These are phyloP conservation scores for Drosophila cardini DNA, from an alignment of 1,140 invertebrate species.

Conservation along the genomic window DNA sequence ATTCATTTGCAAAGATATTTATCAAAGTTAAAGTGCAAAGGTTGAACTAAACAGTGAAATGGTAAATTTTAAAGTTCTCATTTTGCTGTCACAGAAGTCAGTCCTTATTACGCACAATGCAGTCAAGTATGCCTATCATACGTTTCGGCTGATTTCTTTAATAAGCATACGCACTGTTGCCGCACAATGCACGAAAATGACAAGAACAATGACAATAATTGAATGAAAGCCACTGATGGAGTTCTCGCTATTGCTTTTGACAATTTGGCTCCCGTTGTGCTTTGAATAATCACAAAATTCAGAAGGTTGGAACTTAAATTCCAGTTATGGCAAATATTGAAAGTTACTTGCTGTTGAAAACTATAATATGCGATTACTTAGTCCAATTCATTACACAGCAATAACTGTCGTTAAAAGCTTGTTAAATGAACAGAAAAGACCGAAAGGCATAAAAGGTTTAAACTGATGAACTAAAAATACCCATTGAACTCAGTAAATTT, in stretches of 20 bases:
- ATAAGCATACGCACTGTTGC: conserved; percentile 11
- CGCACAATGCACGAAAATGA: not conserved
- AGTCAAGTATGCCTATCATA: not conserved
- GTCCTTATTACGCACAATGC: not conserved
- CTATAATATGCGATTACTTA: not conserved
- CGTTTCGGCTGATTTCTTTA: conserved; percentile 2
- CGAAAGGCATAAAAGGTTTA: too few species aligned
- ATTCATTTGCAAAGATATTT: too few species aligned
- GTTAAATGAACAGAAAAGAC: too few species aligned
- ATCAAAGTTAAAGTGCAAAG: not conserved
- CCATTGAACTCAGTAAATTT: too few species aligned
- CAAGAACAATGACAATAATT: not conserved
- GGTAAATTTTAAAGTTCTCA: not conserved
- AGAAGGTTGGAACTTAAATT: not conserved
- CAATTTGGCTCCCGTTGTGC: not conserved
- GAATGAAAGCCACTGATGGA: not conserved
- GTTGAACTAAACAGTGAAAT: not conserved
- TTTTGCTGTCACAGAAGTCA: not conserved
- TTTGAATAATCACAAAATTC: not conserved
- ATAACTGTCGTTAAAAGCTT: too few species aligned
- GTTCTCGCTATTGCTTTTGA: not conserved
- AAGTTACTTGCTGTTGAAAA: not conserved
- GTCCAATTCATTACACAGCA: too few species aligned
- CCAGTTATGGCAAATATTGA: not conserved
- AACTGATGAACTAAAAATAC: too few species aligned